Base-by-base conservation (phyloP, 2,888 invertebrate species). In the Trachelus troglodyta region DNA sequence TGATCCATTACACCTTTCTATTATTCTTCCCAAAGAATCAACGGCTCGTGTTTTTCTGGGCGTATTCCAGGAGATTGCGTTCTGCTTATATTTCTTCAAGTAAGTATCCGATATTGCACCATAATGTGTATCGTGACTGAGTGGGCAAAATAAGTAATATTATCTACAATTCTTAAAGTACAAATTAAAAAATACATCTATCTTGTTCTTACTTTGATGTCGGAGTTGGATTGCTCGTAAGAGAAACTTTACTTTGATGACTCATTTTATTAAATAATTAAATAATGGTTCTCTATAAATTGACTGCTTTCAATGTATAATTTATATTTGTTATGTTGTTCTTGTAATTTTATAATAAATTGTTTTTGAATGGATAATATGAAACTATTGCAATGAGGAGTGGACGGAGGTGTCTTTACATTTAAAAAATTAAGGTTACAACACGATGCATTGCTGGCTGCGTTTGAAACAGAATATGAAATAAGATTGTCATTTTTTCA, bases 11-110 rank as follows among this genome's bases (percentile, higher is more conserved):
- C 6, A 74, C 71, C 69, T 4, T 69, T 79, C 33, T 77, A 69
- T 34, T 77, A 80, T 37, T 74, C 79, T 9, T 76, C 69, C 73
- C 34, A 75, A 74, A 74, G 76, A 74, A 77, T 74, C 15, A 30
- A 77, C 69, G 40, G 35, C 71, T 12, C 71, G n/a, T 73, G 69
- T 34, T 76, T 77, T 71, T 31, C 71, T 71, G 2, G 71, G 71
- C 31, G 11, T 33, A 9, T 71, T 71, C 71, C 71, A 71, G 31
- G 33, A 31, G 9, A 31, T 30, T 33, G 1, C 12, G 4, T 71
- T 71, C 71, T 34, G 4, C 31, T 23, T 31, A 23, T 15, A 56
- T 34, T 30, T 71, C 23, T 71, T 31, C 30, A 71, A 71, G 9
- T 30, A 31, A 33, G 71, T 15, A 15, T 71, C 33, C 12, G 71